Evolutionary conservation across 2,797 vertebrate species (phyloP), one percentile per base, ranked within the genome.

Genomic region (Rhadinocentrus ornatus): DNA sequence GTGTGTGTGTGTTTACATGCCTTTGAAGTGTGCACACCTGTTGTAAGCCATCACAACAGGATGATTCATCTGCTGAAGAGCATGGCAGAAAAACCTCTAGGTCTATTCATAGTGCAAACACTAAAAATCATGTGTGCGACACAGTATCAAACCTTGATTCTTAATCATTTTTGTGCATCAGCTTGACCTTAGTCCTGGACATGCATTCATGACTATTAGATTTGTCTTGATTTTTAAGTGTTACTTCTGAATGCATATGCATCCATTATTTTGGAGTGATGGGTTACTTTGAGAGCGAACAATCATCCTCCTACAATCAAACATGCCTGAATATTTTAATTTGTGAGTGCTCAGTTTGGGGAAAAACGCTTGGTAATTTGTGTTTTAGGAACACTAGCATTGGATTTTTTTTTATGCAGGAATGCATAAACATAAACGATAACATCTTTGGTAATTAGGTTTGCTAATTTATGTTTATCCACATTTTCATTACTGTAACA

Each of bases 1-100:
- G 34, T 32, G 7, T 4, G 10, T 66, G 56, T 66, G 56, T 58
- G 52, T 55, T 56, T 68, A 71, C 41, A 27, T 20, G 57, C 8
- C 75, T 89, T 86, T 88, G 84, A 90, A 86, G 88, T 82, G 60
- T 37, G 59, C 81, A 77, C 91, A 94, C 92, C 93, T 93, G 93
- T 90, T 92, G 83, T 68, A 65, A 69, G 64, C 58, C 71, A 52
- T 82, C 82, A 79, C 27, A 65, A 78, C 84, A 6, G 75, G n/a
- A n/a, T 81, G 92, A 93, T 76, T 90, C 79, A 83, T 50, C 50
- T 44, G 37, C 66, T 58, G 71, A 76, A 77, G 60, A 46, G 73
- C 34, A 27, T 29, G 46, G 69, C 53, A 61, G 76, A 67, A 78
- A 46, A 71, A 62, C 65, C 69, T 69, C 16, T 32, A 39, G 78